These are phyloP conservation scores for Orthonyx spaldingii DNA, from an alignment of 2,113 vertebrate species.

Conservation along the genomic window DNA sequence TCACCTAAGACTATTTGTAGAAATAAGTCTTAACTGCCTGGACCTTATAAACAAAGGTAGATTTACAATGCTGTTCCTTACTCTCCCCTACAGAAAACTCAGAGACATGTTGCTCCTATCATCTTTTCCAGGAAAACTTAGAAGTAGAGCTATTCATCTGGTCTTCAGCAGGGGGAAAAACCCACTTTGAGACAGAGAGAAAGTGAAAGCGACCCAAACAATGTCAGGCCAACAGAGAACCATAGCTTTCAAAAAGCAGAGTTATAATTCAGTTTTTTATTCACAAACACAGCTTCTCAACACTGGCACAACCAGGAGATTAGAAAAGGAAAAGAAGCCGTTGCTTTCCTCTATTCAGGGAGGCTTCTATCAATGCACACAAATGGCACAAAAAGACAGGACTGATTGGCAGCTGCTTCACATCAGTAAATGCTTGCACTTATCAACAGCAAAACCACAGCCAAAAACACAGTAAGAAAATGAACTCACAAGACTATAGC, in stretches of 20 bases:
- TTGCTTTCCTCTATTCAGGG: neutral
- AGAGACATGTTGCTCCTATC: neutral
- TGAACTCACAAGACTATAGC: slow-evolving; percentile 62
- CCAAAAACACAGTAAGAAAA: slow-evolving; percentile 8
- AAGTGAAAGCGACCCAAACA: neutral
- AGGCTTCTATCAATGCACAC: neutral
- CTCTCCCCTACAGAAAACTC: neutral
- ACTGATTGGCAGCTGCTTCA: neutral
- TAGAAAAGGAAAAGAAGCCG: neutral
- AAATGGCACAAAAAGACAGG: neutral
- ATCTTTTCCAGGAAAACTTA: neutral
- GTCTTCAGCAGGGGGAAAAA: neutral
- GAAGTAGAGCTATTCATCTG: neutral
- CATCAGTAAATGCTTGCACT: neutral
- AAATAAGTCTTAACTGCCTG: neutral
- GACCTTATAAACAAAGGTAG: neutral
- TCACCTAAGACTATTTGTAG: neutral
- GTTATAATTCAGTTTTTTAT: neutral
- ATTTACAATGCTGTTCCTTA: neutral
- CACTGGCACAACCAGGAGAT: neutral
- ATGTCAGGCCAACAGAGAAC: neutral
- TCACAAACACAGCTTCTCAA: neutral
- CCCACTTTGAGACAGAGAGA: neutral
- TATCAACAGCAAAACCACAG: neutral
- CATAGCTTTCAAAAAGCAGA: neutral